Conservation (phyloP, 1,140 invertebrate genomes). For the Drosophila tristis region DNA sequence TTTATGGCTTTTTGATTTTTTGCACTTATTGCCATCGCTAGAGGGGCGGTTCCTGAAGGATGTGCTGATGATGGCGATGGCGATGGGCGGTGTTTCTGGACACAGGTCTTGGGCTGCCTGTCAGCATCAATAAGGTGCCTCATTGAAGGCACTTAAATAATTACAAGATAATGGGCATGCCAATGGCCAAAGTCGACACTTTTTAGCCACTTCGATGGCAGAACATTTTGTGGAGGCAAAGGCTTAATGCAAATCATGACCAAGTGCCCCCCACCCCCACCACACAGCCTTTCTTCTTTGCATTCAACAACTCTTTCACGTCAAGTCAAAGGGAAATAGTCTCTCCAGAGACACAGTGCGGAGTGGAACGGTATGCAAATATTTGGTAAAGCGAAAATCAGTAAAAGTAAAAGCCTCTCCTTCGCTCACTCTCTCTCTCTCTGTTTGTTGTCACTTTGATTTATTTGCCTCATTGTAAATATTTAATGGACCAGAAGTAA, state of each 20-base stretch:
- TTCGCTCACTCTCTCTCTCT: too few relatives aligned
- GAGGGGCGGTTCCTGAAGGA: background rate
- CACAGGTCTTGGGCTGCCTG: slow-evolving; percentile 10
- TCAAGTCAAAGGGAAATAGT: slow-evolving; percentile 45
- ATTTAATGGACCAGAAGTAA: slow-evolving; percentile 77
- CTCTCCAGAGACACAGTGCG: slow-evolving; percentile 17
- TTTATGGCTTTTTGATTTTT: slow-evolving; percentile 83
- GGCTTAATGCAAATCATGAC: slow-evolving; percentile 75
- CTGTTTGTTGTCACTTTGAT: slow-evolving; percentile 78
- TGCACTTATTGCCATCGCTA: slow-evolving; percentile 71
- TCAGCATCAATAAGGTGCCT: slow-evolving; percentile 51
- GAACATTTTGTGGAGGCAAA: background rate
- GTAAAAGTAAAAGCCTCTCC: slow-evolving; percentile 52
- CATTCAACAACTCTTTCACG: slow-evolving; percentile 58
- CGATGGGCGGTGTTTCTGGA: background rate
- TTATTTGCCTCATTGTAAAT: slow-evolving; percentile 72
- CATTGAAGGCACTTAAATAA: slow-evolving; percentile 76
- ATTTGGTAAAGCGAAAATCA: slow-evolving; percentile 71
- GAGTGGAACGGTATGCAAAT: slow-evolving; percentile 71
- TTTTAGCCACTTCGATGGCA: slow-evolving; percentile 39
- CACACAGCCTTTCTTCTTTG: background rate
- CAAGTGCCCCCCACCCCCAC: slow-evolving; percentile 55
- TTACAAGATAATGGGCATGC: slow-evolving; percentile 75
- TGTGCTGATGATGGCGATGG: background rate
- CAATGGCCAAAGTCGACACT: slow-evolving; percentile 57